phyloP scores from a whole-genome alignment of 2,113 vertebrate genomes.

The Xenopus tropicalis region DNA sequence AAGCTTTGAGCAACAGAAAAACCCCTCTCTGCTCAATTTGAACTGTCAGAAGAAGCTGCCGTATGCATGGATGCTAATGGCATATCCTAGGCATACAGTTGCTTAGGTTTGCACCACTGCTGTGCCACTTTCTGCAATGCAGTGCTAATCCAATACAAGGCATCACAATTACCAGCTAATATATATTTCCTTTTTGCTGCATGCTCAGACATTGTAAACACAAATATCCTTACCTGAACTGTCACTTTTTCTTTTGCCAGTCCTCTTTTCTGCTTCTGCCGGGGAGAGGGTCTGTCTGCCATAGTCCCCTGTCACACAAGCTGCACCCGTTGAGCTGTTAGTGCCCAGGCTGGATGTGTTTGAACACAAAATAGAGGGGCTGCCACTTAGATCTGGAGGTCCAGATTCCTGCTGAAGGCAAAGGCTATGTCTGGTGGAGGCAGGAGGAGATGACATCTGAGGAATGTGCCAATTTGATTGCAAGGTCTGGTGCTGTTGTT shows the following conservation, averaged over 20 bases:
- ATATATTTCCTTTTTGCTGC: no score
- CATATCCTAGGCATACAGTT: no score
- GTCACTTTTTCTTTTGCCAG: slow-evolving; percentile 90
- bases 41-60: no score
- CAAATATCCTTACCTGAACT: slow-evolving; percentile 81
- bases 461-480: slow-evolving; percentile 88
- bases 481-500: slow-evolving; percentile 76
- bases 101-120: no score
- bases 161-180: no score
- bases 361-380: slow-evolving; percentile 82
- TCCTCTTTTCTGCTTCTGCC: slow-evolving; percentile 88
- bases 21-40: no score
- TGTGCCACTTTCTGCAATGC: no score
- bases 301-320: slow-evolving; percentile 87
- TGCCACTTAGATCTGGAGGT: slow-evolving; percentile 80
- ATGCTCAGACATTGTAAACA: no score
- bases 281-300: slow-evolving; percentile 89
- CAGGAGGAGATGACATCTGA: slow-evolving; percentile 75
- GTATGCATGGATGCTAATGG: no score
- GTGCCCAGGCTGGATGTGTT: slow-evolving; percentile 81
- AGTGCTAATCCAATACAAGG: neutral
- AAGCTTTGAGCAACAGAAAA: no score
- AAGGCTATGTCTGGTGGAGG: slow-evolving; percentile 74
- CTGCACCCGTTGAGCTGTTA: slow-evolving; percentile 79
- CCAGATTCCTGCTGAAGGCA: slow-evolving; percentile 82